Evolutionary conservation across 2,797 vertebrate genomes (phyloP).

Genomic region (Eulemur rubriventer): DNA sequence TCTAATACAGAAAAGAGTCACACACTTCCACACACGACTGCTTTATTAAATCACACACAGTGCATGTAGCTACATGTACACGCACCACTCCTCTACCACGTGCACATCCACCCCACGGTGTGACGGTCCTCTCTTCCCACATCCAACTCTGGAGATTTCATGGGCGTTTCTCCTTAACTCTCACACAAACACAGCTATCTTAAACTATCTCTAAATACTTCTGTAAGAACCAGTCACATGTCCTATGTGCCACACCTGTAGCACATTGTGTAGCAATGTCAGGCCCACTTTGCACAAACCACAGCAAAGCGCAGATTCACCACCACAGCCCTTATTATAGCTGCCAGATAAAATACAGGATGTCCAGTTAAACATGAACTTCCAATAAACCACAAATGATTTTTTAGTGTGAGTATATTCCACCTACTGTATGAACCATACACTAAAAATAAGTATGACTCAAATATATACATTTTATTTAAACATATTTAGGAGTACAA

Average conservation of each 20-base stretch:
- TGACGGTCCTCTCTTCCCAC: not conserved
- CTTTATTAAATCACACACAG: not conserved
- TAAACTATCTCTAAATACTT: not conserved
- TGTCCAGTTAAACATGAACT: not conserved
- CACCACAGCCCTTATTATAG: not conserved
- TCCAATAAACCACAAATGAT: not conserved
- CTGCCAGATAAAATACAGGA: not conserved
- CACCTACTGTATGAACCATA: not conserved
- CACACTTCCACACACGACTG: not conserved
- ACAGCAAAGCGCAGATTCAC: not conserved
- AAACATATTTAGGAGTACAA: not conserved
- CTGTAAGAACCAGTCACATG: not conserved
- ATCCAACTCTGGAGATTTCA: too few relatives aligned
- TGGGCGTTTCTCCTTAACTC: not conserved
- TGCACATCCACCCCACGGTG: not conserved
- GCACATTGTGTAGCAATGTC: not conserved
- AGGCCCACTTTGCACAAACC: not conserved
- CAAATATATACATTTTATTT: not conserved
- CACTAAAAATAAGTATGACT: not conserved
- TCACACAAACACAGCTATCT: not conserved
- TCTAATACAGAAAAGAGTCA: not conserved
- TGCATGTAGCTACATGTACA: too few relatives aligned
- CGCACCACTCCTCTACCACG: accelerated
- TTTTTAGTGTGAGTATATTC: not conserved
- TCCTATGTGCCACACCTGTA: not conserved